Percentiles rank a stretch among this genome's conserved stretches.
phyloP scores from a whole-genome alignment of 2,113 vertebrate genomes.

The Orientallactaga bullata region DNA sequence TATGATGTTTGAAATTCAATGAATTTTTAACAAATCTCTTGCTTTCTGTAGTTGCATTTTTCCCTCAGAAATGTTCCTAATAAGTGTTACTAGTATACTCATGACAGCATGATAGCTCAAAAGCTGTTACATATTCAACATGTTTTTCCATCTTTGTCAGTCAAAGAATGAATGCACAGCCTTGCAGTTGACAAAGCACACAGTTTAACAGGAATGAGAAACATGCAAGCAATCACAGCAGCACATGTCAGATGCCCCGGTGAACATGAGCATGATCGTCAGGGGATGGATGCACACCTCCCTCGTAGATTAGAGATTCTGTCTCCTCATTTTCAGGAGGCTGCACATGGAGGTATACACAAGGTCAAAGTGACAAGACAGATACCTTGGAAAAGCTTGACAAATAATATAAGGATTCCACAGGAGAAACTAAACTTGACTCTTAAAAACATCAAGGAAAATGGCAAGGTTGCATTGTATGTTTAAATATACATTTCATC shows the following conservation, averaged over 20 bases:
- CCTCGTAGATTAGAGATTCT: not conserved
- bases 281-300: rapidly evolving
- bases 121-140: not conserved
- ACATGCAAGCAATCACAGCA: rapidly evolving
- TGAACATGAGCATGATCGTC: rapidly evolving
- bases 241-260: rapidly evolving
- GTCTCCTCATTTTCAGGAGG: not conserved
- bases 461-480: not conserved
- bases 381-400: not conserved
- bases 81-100: not conserved
- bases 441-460: slow-evolving; percentile 17
- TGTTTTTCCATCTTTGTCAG: not conserved
- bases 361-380: not conserved
- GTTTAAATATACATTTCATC: slow-evolving; percentile 71
- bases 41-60: not conserved
- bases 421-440: not conserved
- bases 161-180: not conserved
- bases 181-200: not conserved
- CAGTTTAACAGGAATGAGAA: not conserved
- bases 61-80: not conserved
- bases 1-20: not conserved
- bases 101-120: not conserved
- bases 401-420: not conserved
- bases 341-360: not conserved
- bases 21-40: not conserved